Base-by-base conservation (phyloP, 2,888 invertebrate species). In the Apamea crenata region DNA sequence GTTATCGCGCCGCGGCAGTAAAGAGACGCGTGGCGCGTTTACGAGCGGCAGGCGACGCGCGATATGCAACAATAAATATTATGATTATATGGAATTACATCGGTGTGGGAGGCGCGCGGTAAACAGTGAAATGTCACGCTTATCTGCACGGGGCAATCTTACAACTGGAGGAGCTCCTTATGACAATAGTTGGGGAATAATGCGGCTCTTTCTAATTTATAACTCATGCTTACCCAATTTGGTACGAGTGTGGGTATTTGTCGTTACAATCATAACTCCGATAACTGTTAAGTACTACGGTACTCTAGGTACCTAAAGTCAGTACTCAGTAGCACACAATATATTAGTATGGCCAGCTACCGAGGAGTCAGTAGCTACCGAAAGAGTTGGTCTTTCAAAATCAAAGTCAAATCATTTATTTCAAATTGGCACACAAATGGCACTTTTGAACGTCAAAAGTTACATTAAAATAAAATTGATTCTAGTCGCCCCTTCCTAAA, bases 1-100 rank as follows among this genome's bases (percentile, higher is more conserved):
- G 85, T 74, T 85, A 85, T 87, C 87, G 77, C 80, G 68, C 29
- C 74, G 72, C 40, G 76, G 32, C 80, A 61, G 67, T 78, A 70
- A 83, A 73, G 56, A 36, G 50, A 66, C 68, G 74, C 85, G 65
- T 77, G 84, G 68, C 67, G 69, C 73, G 69, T 73, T 78, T 87
- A 84, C 78, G 84, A 87, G 84, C 87, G 61, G 3, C 53, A 44
- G 61, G 63, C 85, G 63, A 12, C 25, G 53, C 53, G 25, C 63
- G 69, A 66, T 87, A 63, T 83, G 72, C 84, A 66, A 75, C 84
- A 61, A 73, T 84, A 69, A 72, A 83, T 87, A 78, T 83, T 75
- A 83, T 59, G 56, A 76, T 69, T 84, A 66, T 66, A 66, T 63
- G 66, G 32, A 68, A 83, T 74, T 56, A 77, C 73, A 29, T 16